Evolutionary conservation across 2,888 invertebrate genomes (phyloP).

Genomic region (Ophioninae sp.): DNA sequence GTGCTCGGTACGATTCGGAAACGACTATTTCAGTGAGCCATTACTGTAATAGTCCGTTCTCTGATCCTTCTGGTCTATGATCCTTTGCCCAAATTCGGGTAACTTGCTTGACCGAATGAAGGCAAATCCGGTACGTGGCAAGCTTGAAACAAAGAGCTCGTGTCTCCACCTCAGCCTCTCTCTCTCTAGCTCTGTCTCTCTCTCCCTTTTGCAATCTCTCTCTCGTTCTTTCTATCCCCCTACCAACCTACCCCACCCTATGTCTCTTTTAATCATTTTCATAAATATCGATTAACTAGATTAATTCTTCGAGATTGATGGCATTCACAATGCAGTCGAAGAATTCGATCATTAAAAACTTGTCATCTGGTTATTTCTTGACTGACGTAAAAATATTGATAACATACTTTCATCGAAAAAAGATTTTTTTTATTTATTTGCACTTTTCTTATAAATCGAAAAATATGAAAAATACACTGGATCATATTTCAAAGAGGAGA

Average conservation of each 20-base stretch:
- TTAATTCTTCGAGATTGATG: conserved; percentile 29
- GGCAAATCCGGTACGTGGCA: conserved; percentile 48
- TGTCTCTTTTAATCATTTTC: background rate
- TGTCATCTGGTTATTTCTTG: no score
- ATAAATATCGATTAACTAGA: conserved; percentile 41
- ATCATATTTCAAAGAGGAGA: background rate
- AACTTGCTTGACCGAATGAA: conserved; percentile 38
- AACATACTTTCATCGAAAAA: background rate
- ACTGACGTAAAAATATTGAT: no score
- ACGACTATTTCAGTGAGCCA: conserved; percentile 36
- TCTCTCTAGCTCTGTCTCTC: conserved; percentile 8
- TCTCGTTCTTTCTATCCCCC: background rate
- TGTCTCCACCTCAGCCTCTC: background rate
- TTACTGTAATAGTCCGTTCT: background rate
- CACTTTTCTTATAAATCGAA: background rate
- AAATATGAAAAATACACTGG: background rate
- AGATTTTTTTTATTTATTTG: background rate
- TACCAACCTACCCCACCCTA: background rate
- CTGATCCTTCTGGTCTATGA: conserved; percentile 41
- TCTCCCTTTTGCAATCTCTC: background rate
- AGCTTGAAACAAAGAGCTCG: conserved; percentile 23
- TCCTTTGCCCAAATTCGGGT: conserved; percentile 28
- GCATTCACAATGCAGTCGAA: background rate
- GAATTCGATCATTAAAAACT: background rate
- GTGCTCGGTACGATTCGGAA: conserved; percentile 21